Conservation (phyloP, 2,888 invertebrate genomes). For the Caenorhabditis panamensis region DNA sequence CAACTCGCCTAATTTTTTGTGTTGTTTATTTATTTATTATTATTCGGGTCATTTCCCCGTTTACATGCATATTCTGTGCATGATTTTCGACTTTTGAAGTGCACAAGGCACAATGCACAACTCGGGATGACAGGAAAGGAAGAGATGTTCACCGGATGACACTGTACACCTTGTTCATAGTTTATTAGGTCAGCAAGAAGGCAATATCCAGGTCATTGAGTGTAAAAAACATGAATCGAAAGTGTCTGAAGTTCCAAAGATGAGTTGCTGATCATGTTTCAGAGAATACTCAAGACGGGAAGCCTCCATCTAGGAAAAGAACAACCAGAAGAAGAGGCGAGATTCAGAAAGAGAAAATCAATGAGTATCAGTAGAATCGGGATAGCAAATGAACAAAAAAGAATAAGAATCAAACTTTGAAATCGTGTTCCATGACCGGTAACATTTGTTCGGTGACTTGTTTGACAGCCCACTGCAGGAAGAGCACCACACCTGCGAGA, state of each 20-base stretch:
- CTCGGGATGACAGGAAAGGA: no score
- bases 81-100: constrained; percentile 39
- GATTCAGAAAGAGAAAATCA: not conserved
- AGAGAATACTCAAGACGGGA: no score
- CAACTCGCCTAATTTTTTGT: constrained; percentile 13
- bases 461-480: constrained; percentile 52
- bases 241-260: no score
- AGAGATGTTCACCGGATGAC: no score
- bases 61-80: not conserved
- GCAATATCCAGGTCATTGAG: no score
- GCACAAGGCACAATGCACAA: constrained; percentile 33
- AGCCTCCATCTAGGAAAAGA: not conserved
- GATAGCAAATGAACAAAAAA: not conserved
- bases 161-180: constrained; percentile 2
- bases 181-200: no score
- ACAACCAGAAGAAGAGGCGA: not conserved
- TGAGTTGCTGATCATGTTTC: no score
- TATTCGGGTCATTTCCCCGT: no score
- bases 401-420: constrained; percentile 46
- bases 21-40: no score
- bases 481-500: constrained; percentile 34
- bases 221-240: no score
- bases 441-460: constrained; percentile 69
- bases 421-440: constrained; percentile 69
- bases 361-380: no score